A percentile compares a stretch with the other conserved stretches of the same genome.
Evolutionary conservation across 2,113 vertebrate species (phyloP).

Genomic region (Cervus canadensis): DNA sequence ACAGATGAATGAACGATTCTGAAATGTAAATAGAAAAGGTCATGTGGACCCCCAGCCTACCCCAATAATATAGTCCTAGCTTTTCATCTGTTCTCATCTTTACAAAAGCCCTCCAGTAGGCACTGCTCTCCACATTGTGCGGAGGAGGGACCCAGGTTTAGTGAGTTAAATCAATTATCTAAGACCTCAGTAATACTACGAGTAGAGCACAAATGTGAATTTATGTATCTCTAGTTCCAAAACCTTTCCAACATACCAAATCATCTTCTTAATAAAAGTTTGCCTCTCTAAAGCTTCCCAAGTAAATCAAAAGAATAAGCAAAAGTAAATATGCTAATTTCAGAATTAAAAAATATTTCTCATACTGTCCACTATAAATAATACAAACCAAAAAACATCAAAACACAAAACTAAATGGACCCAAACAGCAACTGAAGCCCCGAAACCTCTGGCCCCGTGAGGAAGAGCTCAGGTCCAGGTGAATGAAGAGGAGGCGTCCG

Average conservation of each 20-base stretch:
- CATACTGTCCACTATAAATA: background rate
- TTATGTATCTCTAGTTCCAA: background rate
- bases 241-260: background rate
- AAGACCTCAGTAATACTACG: background rate
- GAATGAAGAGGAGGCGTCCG: background rate
- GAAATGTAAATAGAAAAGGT: background rate
- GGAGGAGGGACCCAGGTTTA: background rate
- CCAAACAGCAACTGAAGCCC: background rate
- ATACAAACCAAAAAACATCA: constrained; percentile 20
- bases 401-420: background rate
- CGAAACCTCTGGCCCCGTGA: background rate
- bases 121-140: background rate
- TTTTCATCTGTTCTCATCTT: background rate
- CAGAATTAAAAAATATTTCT: background rate
- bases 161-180: background rate
- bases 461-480: background rate
- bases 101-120: background rate
- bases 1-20: background rate
- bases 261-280: background rate
- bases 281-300: background rate
- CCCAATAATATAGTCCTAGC: background rate
- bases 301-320: background rate
- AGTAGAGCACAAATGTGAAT: background rate
- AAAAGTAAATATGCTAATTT: constrained; percentile 10
- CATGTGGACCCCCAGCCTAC: background rate